Evolutionary conservation across 2,113 vertebrate species (phyloP).

Genomic region (zebrafish (Danio rerio)): DNA sequence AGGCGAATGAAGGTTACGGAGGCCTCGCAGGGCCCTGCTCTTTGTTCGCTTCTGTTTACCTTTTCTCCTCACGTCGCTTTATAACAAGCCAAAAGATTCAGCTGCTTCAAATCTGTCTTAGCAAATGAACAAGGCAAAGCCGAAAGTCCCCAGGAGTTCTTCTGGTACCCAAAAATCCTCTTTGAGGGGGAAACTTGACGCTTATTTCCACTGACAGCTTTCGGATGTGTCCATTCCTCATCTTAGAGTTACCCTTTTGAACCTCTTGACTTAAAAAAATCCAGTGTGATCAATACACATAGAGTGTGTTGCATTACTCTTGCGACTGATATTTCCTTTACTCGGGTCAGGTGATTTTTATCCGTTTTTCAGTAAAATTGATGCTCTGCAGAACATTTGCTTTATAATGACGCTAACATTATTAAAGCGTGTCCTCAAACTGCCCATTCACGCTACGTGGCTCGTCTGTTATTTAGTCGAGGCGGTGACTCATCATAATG

Average conservation of each 20-base stretch:
- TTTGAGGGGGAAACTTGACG: background rate
- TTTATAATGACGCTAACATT: conserved; percentile 23
- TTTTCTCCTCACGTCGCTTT: background rate
- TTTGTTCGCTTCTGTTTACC: conserved; percentile 5
- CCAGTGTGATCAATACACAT: conserved; percentile 37
- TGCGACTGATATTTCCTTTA: background rate
- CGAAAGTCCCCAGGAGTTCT: background rate
- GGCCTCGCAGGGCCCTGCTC: conserved; percentile 4
- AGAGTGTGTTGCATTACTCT: background rate
- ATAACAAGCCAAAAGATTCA: background rate
- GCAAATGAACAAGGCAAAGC: background rate
- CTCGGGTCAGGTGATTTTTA: background rate
- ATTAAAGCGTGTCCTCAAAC: conserved; percentile 20
- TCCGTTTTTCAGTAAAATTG: background rate
- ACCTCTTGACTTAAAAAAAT: conserved; percentile 31
- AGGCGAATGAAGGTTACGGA: background rate
- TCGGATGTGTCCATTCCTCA: background rate
- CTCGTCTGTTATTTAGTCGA: background rate
- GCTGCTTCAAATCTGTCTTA: conserved; percentile 12
- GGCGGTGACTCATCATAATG: conserved; percentile 41
- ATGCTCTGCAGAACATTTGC: conserved; percentile 8
- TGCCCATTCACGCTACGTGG: background rate
- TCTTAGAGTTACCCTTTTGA: conserved; percentile 4
- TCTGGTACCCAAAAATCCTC: background rate
- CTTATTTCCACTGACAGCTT: background rate